These are phyloP conservation scores for Spermophilus dauricus DNA, from an alignment of 2,113 vertebrate species.

Conservation along the genomic window DNA sequence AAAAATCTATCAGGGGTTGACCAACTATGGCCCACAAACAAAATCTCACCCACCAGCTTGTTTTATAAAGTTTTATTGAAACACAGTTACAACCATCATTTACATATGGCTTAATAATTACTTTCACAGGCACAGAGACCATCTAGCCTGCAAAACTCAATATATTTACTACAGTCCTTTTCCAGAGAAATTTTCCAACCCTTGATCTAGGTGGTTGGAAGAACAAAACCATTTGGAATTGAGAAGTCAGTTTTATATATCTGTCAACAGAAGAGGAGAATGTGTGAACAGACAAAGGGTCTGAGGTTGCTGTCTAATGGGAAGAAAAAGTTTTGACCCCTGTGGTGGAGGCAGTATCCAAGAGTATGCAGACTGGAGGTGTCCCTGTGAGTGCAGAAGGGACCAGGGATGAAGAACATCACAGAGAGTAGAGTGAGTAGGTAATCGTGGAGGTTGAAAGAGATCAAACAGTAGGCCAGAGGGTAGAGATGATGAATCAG, in stretches of 20 bases:
- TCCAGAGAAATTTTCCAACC: conserved; percentile 10
- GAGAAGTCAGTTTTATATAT: not conserved
- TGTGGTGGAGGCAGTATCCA: not conserved
- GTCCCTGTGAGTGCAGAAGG: not conserved
- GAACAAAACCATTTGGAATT: not conserved
- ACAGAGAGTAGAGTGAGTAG: not conserved
- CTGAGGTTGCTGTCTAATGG: not conserved
- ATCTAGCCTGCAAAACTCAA: not conserved
- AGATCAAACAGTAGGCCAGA: not conserved
- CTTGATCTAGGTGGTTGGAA: not conserved
- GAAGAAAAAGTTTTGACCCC: not conserved
- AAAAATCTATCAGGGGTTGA: not conserved
- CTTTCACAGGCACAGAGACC: not conserved
- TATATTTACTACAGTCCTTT: not conserved
- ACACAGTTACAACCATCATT: not conserved
- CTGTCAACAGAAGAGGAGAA: not conserved
- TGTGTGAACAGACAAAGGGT: not conserved
- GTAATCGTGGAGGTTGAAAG: not conserved
- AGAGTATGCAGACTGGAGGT: not conserved
- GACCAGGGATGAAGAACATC: not conserved
- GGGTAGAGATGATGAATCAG: not conserved
- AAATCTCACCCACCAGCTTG: not conserved
- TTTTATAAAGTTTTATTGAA: conserved; percentile 25
- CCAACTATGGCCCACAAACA: not conserved
- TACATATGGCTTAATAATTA: not conserved